These are phyloP conservation scores for Formica aserva DNA, from an alignment of 2,888 invertebrate species.

Conservation along the genomic window DNA sequence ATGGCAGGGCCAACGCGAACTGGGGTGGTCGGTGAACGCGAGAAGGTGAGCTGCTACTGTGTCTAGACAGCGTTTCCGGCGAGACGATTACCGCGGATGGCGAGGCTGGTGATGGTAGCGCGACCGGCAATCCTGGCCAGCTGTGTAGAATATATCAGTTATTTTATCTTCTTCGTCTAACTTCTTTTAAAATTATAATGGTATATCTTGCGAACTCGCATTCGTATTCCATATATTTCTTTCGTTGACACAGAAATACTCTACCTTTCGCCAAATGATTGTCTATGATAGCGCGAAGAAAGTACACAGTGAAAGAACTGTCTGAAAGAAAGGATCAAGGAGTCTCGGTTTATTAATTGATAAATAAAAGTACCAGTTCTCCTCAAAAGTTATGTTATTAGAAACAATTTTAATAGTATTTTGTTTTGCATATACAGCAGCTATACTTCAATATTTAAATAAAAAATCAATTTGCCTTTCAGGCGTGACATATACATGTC, in stretches of 20 bases:
- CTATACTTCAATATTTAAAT: neutral
- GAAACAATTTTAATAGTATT: neutral
- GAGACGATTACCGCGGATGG: slow-evolving; percentile 92
- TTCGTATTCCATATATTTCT: neutral
- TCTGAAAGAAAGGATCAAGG: neutral
- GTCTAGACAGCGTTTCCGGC: slow-evolving; percentile 90
- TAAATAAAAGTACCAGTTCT: neutral
- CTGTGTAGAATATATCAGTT: slow-evolving; percentile 75
- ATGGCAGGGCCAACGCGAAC: slow-evolving; percentile 86
- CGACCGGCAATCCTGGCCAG: slow-evolving; percentile 85
- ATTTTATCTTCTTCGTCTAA: slow-evolving; percentile 59
- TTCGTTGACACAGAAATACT: neutral
- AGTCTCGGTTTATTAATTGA: neutral
- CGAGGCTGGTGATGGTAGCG: slow-evolving; percentile 92
- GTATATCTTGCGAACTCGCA: neutral
- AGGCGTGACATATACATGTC: neutral
- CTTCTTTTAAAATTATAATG: neutral
- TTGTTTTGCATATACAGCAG: neutral
- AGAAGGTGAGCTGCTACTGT: slow-evolving; percentile 89
- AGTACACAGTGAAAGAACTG: neutral
- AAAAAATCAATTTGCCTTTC: neutral
- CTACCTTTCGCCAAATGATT: neutral
- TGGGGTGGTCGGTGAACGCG: slow-evolving; percentile 77
- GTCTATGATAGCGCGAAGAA: neutral
- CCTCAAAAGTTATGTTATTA: neutral